A percentile compares a stretch with the other conserved stretches of the same genome.
These are phyloP conservation scores for Galeruca laticollis DNA, from an alignment of 2,888 invertebrate genomes.

Conservation along the genomic window DNA sequence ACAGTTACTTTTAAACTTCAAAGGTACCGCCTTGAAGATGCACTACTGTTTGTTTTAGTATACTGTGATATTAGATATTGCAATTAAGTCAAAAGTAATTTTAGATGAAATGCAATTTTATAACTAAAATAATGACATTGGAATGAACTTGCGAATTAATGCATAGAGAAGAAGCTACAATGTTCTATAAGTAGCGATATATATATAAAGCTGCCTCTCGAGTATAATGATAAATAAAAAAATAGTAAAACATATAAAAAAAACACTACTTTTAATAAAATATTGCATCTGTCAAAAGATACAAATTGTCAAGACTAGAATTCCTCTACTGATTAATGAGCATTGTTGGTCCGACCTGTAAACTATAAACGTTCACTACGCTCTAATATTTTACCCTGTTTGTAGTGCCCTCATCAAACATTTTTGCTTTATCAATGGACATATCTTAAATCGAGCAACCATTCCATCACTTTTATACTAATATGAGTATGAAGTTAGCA, in stretches of 20 bases:
- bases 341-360: neutral
- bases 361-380: neutral
- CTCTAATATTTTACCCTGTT: conserved; percentile 1
- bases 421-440: neutral
- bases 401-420: neutral
- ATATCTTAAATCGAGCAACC: neutral
- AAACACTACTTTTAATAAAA: neutral
- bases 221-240: too few species aligned
- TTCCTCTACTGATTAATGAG: neutral
- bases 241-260: neutral
- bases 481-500: too few species aligned
- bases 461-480: neutral
- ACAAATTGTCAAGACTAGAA: neutral
- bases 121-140: too few species aligned
- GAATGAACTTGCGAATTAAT: too few species aligned
- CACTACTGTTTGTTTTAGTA: too few species aligned
- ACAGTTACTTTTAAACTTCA: too few species aligned
- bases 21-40: neutral
- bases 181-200: too few species aligned
- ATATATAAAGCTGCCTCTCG: too few species aligned
- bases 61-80: too few species aligned
- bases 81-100: too few species aligned
- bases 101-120: too few species aligned
- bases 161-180: too few species aligned
- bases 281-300: neutral